Evolutionary conservation across 2,113 vertebrate species (phyloP).

Genomic region (Phaethornis superciliosus): DNA sequence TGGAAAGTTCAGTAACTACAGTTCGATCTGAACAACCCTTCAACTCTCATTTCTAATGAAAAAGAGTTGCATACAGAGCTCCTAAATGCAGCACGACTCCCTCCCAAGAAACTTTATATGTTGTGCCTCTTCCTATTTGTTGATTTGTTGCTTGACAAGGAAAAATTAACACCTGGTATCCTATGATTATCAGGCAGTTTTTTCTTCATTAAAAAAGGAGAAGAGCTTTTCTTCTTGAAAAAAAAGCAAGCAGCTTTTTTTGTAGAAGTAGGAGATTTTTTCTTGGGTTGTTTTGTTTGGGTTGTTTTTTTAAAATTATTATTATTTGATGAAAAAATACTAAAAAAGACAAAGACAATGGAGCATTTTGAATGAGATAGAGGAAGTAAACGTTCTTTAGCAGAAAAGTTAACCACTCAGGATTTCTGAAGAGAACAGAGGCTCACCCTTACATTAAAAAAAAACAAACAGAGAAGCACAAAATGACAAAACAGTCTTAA

Average conservation of each 20-base stretch:
- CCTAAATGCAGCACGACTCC: background rate
- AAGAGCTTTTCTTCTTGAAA: no score
- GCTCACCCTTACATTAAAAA: background rate
- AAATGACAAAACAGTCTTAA: background rate
- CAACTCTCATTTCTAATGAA: background rate
- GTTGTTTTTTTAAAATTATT: background rate
- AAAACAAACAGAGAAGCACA: background rate
- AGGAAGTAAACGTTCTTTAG: background rate
- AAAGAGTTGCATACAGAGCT: background rate
- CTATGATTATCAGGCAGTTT: background rate
- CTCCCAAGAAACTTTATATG: background rate
- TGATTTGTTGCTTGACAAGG: background rate
- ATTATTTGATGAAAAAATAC: background rate
- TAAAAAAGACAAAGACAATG: background rate
- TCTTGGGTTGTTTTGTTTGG: background rate
- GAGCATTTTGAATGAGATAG: background rate
- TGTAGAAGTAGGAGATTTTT: background rate
- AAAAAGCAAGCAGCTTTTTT: background rate
- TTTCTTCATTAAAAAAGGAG: no score
- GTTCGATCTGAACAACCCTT: background rate
- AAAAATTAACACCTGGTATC: background rate
- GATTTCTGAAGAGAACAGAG: background rate
- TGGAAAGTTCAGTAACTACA: background rate
- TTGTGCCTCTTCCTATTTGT: background rate
- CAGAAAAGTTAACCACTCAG: background rate